A percentile compares a stretch with the other conserved stretches of the same genome.
phyloP scores from a whole-genome alignment of 2,888 invertebrate species.

The Ectobius pallidus region DNA sequence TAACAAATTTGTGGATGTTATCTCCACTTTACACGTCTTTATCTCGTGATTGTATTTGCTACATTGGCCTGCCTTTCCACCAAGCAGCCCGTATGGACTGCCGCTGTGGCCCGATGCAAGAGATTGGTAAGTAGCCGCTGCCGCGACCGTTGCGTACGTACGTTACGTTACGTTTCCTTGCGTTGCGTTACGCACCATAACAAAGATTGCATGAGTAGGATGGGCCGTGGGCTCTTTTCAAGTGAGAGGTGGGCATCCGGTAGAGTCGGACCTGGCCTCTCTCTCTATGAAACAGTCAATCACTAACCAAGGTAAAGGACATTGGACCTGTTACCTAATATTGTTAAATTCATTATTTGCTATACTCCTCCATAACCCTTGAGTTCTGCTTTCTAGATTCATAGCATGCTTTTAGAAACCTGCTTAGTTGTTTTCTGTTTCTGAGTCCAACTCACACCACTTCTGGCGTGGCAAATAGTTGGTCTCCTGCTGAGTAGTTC shows the following conservation, averaged over 20 bases:
- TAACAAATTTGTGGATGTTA: conserved; percentile 17
- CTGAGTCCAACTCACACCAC: not conserved
- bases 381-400: not conserved
- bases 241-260: not conserved
- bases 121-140: conserved; percentile 45
- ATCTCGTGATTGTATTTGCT: conserved; percentile 45
- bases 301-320: conserved; percentile 19
- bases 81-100: conserved; percentile 47
- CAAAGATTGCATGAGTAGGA: conserved; percentile 29
- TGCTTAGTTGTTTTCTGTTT: not conserved
- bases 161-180: not conserved
- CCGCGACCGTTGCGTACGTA: conserved; percentile 3
- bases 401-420: not conserved
- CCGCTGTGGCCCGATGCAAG: conserved; percentile 46
- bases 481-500: conserved; percentile 5
- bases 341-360: not conserved
- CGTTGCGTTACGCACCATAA: not conserved
- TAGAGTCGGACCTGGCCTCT: not conserved
- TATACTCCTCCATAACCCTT: not conserved
- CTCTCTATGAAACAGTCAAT: not conserved
- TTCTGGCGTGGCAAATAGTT: not conserved
- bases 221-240: not conserved
- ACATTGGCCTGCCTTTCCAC: conserved; percentile 46
- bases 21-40: conserved; percentile 36
- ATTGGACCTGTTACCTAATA: not conserved